These are phyloP conservation scores for Percopsis transmontana DNA, from an alignment of 2,113 vertebrate species.

Conservation along the genomic window DNA sequence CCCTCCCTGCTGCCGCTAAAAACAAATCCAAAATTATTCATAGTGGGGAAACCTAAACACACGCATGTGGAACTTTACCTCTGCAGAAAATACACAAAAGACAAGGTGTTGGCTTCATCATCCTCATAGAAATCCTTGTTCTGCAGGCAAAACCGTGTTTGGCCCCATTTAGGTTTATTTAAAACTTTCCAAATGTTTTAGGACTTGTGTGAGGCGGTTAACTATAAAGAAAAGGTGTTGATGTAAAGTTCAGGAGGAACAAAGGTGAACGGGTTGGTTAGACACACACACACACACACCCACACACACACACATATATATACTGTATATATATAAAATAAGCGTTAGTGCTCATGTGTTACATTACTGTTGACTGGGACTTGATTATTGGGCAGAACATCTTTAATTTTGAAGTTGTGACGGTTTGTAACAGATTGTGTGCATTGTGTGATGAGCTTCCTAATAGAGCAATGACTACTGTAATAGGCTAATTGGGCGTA, in stretches of 20 bases:
- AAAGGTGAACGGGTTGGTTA: constrained; percentile 23
- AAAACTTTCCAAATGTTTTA: constrained; percentile 70
- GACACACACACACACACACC: background rate
- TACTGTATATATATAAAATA: background rate
- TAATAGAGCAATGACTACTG: no score
- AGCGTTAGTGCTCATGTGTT: background rate
- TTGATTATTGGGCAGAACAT: no score
- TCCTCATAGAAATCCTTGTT: constrained; percentile 57
- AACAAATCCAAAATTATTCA: constrained; percentile 56
- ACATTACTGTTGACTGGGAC: no score
- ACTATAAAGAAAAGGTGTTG: constrained; percentile 39
- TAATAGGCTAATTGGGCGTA: no score
- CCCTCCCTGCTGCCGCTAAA: constrained; percentile 43
- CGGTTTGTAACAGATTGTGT: no score
- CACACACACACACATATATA: background rate
- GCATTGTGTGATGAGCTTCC: no score
- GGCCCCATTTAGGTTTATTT: constrained; percentile 53
- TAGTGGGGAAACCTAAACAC: constrained; percentile 51
- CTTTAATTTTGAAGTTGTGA: no score
- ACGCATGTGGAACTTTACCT: constrained; percentile 52
- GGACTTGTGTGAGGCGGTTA: constrained; percentile 53
- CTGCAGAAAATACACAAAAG: constrained; percentile 51
- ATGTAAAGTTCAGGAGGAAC: constrained; percentile 32
- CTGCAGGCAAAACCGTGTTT: constrained; percentile 51
- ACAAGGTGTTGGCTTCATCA: constrained; percentile 37